Conservation (phyloP, 2,888 invertebrate species). For the Phaonia tiefii region DNA sequence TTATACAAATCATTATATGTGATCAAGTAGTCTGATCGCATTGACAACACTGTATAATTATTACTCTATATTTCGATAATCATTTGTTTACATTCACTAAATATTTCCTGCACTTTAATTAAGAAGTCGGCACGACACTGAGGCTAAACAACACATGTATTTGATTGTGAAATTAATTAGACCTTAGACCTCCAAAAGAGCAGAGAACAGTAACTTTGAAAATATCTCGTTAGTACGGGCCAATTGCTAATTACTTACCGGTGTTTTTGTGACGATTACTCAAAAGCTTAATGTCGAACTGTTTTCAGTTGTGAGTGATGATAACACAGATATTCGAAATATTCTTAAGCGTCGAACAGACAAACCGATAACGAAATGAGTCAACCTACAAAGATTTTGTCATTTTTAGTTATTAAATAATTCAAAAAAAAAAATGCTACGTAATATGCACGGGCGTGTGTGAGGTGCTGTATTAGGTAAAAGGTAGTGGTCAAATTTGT, state of each 20-base stretch:
- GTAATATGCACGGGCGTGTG: no score
- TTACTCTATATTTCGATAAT: no score
- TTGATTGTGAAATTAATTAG: not conserved
- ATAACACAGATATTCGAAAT: no score
- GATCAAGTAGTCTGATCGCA: no score
- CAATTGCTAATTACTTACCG: slow-evolving; percentile 44
- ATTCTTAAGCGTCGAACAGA: not conserved
- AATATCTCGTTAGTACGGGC: no score
- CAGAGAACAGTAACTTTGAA: not conserved
- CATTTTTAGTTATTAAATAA: no score
- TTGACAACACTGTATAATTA: no score
- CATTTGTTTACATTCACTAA: slow-evolving; percentile 10
- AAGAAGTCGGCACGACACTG: no score
- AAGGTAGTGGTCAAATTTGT: not conserved
- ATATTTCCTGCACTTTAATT: slow-evolving; percentile 35
- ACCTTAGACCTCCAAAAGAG: not conserved
- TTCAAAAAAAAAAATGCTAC: no score
- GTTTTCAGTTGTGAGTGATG: not conserved
- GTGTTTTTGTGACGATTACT: slow-evolving; percentile 28
- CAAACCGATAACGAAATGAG: not conserved
- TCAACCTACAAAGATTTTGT: not conserved
- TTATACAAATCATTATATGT: no score
- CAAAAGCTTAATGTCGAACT: slow-evolving; percentile 13
- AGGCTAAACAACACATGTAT: slow-evolving; percentile 15
- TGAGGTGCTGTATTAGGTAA: no score